These are phyloP conservation scores for Ictalurus punctatus DNA, from an alignment of 2,113 vertebrate species.

Conservation along the genomic window DNA sequence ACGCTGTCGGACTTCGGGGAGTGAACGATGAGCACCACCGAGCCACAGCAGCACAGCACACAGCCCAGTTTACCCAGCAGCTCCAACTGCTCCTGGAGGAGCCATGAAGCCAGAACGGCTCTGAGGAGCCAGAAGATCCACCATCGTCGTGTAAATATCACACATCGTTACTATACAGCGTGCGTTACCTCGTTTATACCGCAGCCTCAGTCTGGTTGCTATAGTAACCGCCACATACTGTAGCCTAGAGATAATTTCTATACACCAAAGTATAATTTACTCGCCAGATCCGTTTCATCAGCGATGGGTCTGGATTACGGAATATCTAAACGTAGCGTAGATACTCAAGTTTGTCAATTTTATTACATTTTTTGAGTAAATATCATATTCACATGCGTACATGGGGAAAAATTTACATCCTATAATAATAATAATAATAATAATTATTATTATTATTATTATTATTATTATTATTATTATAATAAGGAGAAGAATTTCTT, in stretches of 20 bases:
- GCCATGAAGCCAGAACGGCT: constrained; percentile 88
- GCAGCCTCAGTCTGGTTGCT: background rate
- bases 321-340: no score
- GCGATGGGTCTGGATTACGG: no score
- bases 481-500: no score
- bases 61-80: constrained; percentile 92
- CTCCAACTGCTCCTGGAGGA: constrained; percentile 89
- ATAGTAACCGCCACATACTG: background rate
- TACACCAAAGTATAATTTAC: background rate
- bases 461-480: no score
- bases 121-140: constrained; percentile 69
- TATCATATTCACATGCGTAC: no score
- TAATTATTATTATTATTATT: no score
- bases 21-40: constrained; percentile 91
- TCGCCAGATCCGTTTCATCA: no score
- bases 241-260: background rate
- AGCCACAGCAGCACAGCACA: constrained; percentile 88
- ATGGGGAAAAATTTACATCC: no score
- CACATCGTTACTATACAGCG: background rate
- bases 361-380: no score
- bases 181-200: background rate
- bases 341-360: no score
- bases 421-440: no score
- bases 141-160: background rate
- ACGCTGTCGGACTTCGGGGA: constrained; percentile 86